Conservation (phyloP, 2,113 vertebrate species). For the Hiodon tergisus region DNA sequence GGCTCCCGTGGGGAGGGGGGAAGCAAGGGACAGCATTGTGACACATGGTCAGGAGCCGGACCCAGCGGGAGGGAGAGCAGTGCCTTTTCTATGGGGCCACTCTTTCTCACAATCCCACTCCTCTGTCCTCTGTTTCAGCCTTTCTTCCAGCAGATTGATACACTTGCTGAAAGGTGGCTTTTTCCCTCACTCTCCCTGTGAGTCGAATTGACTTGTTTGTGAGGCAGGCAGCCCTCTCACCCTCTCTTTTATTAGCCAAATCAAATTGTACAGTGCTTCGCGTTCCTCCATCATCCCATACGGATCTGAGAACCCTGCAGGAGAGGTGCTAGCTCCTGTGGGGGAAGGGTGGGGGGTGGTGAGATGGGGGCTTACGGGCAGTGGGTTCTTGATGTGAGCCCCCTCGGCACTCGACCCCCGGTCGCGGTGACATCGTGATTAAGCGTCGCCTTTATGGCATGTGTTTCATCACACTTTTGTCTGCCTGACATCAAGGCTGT, state of each 20-base stretch:
- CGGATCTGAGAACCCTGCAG: constrained; percentile 60
- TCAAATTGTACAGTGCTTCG: constrained; percentile 48
- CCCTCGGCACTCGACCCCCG: constrained; percentile 51
- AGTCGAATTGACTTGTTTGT: constrained; percentile 34
- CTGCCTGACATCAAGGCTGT: constrained; percentile 58
- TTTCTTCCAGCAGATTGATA: constrained; percentile 53
- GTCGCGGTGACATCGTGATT: constrained; percentile 58
- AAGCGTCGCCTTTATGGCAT: constrained; percentile 60
- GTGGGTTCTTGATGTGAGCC: constrained; percentile 58
- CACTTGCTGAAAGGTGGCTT: constrained; percentile 58
- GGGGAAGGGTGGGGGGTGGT: constrained; percentile 49
- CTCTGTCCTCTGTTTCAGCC: constrained; percentile 35
- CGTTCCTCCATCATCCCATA: constrained; percentile 62
- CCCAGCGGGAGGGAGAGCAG: constrained; percentile 65
- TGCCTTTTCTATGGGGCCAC: constrained; percentile 61
- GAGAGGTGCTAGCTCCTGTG: constrained; percentile 42
- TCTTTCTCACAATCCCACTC: constrained; percentile 64
- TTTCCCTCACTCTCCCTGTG: constrained; percentile 38
- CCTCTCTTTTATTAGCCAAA: constrained; percentile 49
- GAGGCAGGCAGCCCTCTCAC: constrained; percentile 27
- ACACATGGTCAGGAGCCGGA: constrained; percentile 58
- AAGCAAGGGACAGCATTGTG: constrained; percentile 48
- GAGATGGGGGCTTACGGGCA: constrained; percentile 52
- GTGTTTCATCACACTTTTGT: constrained; percentile 62
- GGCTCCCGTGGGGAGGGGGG: constrained; percentile 44